Evolutionary conservation across 2,797 vertebrate genomes (phyloP).

Genomic region (Onychomys arenicola): DNA sequence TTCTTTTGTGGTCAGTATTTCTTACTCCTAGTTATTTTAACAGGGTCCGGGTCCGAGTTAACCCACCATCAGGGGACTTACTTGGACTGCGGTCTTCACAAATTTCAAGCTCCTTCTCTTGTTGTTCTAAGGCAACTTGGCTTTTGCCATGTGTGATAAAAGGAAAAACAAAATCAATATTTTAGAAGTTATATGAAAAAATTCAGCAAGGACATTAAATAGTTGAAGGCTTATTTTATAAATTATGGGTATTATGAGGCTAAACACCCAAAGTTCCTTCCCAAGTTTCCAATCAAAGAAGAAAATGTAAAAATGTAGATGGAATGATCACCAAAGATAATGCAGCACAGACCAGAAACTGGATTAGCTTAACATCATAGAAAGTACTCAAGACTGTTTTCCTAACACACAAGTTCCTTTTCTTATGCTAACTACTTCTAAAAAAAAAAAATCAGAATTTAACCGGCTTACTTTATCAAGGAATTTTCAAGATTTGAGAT

Average conservation of each 20-base stretch:
- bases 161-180: neutral
- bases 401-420: neutral
- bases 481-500: neutral
- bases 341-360: neutral
- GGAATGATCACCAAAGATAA: neutral
- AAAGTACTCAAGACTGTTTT: neutral
- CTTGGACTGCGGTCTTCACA: neutral
- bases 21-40: neutral
- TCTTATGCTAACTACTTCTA: neutral
- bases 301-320: neutral
- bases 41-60: neutral
- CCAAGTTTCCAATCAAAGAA: neutral
- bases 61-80: neutral
- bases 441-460: neutral
- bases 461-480: neutral
- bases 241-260: neutral
- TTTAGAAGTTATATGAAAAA: neutral
- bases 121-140: neutral
- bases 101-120: neutral
- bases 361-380: neutral
- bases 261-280: neutral
- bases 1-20: neutral
- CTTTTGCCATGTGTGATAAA: neutral
- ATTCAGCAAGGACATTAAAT: neutral
- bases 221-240: neutral